Percentiles rank a stretch among this genome's conserved stretches.
Evolutionary conservation across 2,113 vertebrate species (phyloP).

Genomic region (Entelurus aequoreus): DNA sequence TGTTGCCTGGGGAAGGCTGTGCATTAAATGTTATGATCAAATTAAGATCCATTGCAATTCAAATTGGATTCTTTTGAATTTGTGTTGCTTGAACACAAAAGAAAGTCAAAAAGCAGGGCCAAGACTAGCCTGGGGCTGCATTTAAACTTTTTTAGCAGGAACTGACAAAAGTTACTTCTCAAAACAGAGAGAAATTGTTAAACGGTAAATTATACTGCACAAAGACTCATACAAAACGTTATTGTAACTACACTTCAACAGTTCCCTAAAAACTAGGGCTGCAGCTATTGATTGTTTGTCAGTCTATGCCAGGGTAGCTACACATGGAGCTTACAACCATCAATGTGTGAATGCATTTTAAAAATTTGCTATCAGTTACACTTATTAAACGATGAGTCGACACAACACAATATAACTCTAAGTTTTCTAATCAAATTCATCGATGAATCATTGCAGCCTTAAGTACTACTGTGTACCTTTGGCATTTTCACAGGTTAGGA

Average conservation of each 20-base stretch:
- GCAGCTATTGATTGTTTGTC: too few relatives aligned
- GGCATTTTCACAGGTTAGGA: too few relatives aligned
- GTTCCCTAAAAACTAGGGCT: background rate
- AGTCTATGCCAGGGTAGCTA: too few relatives aligned
- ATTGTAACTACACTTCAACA: background rate
- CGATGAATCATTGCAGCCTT: too few relatives aligned
- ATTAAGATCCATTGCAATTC: conserved; percentile 40
- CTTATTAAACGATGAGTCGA: too few relatives aligned
- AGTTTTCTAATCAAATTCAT: too few relatives aligned
- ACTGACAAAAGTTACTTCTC: conserved; percentile 18
- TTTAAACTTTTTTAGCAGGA: conserved; percentile 24
- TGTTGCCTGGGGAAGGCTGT: conserved; percentile 20
- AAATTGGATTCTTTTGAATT: conserved; percentile 34
- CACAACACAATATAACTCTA: too few relatives aligned
- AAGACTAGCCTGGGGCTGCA: conserved; percentile 15
- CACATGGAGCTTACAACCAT: too few relatives aligned
- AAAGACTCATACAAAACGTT: background rate
- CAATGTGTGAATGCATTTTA: too few relatives aligned
- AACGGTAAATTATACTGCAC: background rate
- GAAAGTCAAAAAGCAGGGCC: background rate
- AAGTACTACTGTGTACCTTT: too few relatives aligned
- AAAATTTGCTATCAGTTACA: too few relatives aligned
- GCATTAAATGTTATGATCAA: conserved; percentile 30
- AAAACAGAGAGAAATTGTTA: background rate
- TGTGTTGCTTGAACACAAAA: conserved; percentile 5